These are phyloP conservation scores for Stegodyphus dumicola DNA, from an alignment of 1,140 invertebrate species.

Conservation along the genomic window DNA sequence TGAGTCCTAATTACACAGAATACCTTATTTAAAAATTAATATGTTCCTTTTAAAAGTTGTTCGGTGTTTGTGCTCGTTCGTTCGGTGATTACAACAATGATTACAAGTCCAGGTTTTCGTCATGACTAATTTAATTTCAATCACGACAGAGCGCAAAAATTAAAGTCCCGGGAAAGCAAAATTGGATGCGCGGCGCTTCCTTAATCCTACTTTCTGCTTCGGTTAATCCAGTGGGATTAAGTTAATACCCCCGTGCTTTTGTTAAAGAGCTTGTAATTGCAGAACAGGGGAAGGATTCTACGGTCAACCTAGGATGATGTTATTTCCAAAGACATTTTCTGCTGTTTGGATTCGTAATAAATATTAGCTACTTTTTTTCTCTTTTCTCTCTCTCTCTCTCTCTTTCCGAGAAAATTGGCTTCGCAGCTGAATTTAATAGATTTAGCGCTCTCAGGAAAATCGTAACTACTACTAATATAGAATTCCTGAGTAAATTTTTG, in stretches of 20 bases:
- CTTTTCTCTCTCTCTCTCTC: neutral
- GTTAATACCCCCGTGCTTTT: conserved; percentile 48
- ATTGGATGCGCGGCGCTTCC: conserved; percentile 18
- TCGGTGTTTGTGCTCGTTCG: conserved; percentile 16
- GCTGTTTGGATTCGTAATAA: conserved; percentile 17
- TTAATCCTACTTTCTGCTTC: conserved; percentile 51
- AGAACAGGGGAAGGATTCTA: conserved; percentile 14
- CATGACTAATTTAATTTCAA: conserved; percentile 59
- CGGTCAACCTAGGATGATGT: conserved; percentile 42
- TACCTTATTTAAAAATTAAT: conserved; percentile 52
- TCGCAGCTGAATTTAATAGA: neutral
- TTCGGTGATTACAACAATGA: conserved; percentile 41
- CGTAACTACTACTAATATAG: too few relatives aligned
- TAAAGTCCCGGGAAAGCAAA: conserved; percentile 23
- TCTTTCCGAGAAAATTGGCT: neutral
- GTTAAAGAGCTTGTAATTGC: conserved; percentile 46
- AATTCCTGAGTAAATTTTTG: too few relatives aligned
- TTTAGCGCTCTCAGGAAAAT: too few relatives aligned
- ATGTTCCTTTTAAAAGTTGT: conserved; percentile 44
- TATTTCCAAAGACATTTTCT: conserved; percentile 35
- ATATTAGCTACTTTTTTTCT: conserved; percentile 10
- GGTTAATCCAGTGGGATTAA: conserved; percentile 49
- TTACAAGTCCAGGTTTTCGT: conserved; percentile 45
- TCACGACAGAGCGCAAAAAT: conserved; percentile 36
- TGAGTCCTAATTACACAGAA: conserved; percentile 48